Evolutionary conservation across 2,797 vertebrate species (phyloP).

Genomic region (Clarias fuscus): DNA sequence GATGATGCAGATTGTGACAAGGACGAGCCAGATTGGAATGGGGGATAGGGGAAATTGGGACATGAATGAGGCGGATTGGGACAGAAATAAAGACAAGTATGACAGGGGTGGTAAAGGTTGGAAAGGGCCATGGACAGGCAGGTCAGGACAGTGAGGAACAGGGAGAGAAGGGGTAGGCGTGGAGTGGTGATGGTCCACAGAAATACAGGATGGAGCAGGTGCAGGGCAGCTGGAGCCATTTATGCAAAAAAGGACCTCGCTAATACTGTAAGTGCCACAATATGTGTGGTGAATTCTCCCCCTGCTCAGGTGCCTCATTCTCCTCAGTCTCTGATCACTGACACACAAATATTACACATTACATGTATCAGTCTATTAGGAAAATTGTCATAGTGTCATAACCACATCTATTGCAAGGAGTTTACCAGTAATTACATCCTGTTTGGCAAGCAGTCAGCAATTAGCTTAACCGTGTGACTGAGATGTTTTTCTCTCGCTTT

Average conservation of each 20-base stretch:
- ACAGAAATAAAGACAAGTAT: background rate
- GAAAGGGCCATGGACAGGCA: too few relatives aligned
- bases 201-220: background rate
- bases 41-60: background rate
- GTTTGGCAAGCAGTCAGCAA: conserved; percentile 31
- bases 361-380: conserved; percentile 28
- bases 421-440: conserved; percentile 36
- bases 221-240: background rate
- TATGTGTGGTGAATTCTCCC: background rate
- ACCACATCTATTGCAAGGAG: conserved; percentile 13
- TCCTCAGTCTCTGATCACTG: background rate
- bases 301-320: background rate
- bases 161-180: background rate
- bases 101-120: background rate
- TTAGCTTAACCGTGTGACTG: conserved; percentile 36
- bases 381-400: conserved; percentile 18
- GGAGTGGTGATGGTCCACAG: background rate
- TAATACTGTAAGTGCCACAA: background rate
- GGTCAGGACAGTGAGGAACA: background rate
- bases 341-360: conserved; percentile 14
- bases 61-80: too few relatives aligned
- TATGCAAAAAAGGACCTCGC: background rate
- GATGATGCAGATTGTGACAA: background rate
- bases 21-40: background rate
- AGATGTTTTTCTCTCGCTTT: conserved; percentile 38